Percentiles rank a stretch among this genome's conserved stretches.
phyloP scores from a whole-genome alignment of 2,797 vertebrate species.

The Todus mexicanus region DNA sequence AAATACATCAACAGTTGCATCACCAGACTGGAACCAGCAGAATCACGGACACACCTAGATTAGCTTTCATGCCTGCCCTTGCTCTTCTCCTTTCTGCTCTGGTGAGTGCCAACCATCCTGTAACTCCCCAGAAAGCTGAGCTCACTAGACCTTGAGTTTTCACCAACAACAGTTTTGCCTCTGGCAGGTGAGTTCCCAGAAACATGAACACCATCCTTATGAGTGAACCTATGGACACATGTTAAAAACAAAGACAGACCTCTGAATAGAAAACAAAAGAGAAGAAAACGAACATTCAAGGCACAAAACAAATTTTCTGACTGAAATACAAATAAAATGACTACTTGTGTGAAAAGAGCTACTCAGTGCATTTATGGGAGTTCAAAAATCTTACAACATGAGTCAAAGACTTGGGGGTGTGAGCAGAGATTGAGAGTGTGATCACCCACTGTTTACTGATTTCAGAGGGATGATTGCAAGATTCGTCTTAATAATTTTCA shows the following conservation, averaged over 20 bases:
- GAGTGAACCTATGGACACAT: background rate
- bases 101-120: background rate
- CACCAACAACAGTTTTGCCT: background rate
- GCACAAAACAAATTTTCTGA: background rate
- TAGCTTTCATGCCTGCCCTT: background rate
- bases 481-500: background rate
- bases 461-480: background rate
- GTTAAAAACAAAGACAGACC: background rate
- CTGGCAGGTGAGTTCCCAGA: background rate
- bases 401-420: background rate
- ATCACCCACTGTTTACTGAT: background rate
- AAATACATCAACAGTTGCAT: background rate
- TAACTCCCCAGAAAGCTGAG: background rate
- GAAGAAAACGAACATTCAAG: background rate
- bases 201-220: background rate
- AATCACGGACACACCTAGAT: background rate
- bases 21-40: background rate
- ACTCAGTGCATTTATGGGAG: background rate
- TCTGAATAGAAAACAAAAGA: background rate
- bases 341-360: background rate
- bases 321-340: background rate
- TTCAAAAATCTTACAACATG: background rate
- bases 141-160: background rate
- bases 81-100: background rate
- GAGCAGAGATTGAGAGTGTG: conserved; percentile 6